Conservation (phyloP, 2,797 vertebrate species). For the Tenualosa ilisha region DNA sequence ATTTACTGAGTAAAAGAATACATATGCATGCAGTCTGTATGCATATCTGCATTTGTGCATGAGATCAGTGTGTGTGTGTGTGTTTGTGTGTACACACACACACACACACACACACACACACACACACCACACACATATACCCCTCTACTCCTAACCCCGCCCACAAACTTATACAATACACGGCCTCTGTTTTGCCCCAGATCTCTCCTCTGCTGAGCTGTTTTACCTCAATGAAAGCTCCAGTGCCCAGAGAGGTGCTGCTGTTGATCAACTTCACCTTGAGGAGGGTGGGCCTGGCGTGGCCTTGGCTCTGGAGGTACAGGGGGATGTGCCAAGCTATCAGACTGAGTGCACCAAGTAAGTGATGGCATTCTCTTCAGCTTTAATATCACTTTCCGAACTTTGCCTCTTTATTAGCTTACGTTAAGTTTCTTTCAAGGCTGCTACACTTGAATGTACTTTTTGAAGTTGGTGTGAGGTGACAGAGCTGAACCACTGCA, state of each 20-base stretch:
- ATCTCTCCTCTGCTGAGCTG: slow-evolving; percentile 60
- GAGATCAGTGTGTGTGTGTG: not conserved
- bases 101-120: not conserved
- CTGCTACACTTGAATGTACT: not conserved
- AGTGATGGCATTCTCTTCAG: slow-evolving; percentile 38
- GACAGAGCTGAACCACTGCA: not conserved
- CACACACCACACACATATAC: not conserved
- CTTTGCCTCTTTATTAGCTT: not conserved
- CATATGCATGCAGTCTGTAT: not conserved
- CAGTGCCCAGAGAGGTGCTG: slow-evolving; percentile 26
- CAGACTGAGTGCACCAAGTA: slow-evolving; percentile 69
- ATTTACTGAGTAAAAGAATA: not conserved
- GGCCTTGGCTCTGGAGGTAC: slow-evolving; percentile 55
- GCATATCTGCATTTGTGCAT: not conserved
- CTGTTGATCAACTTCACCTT: slow-evolving; percentile 51
- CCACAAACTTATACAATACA: not conserved
- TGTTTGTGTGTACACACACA: not conserved
- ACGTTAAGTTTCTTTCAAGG: not conserved
- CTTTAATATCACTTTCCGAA: slow-evolving; percentile 8
- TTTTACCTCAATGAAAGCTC: slow-evolving; percentile 26
- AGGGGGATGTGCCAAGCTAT: slow-evolving; percentile 68
- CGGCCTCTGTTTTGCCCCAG: slow-evolving; percentile 54
- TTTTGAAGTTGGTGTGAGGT: not conserved
- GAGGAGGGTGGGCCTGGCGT: slow-evolving; percentile 58
- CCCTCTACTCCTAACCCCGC: no score